Base-by-base conservation (phyloP, 2,797 vertebrate species). In the Alosa sapidissima region DNA sequence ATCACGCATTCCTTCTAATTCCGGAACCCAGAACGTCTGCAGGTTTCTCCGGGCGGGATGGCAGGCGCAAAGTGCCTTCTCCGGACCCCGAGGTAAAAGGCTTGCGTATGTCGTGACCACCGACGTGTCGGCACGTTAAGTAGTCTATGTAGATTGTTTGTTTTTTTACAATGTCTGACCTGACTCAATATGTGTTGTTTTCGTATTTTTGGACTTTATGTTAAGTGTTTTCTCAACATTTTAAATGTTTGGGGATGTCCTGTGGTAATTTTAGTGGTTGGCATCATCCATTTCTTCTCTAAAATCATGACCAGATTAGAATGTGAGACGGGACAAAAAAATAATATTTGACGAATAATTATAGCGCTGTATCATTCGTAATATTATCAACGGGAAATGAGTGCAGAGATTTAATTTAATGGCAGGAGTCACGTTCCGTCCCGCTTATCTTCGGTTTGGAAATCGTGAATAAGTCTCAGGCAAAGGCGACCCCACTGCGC, bases 11-110 rank as follows among this genome's bases (percentile, higher is more conserved):
- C 21, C n/a, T 8, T 8, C n/a, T 65, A 9, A 65, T 65, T 65
- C 24, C 60, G n/a, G 9, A 21, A 65, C 24, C 60, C 60, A 28
- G 60, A 24, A 8, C 60, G 60, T 10, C 60, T 11, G 60, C 60
- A 65, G 60, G 60, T 65, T 65, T 65, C 60, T 65, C 24, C 11
- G 60, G 48, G 24, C 48, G 72, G 84, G 55, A 87, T 87, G 87
- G 84, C 82, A 81, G 68, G 84, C 72, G 82, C 82, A 36, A 84
- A 84, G 81, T 60, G 81, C 58, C 81, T 85, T 54, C 83, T 81
- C 51, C 68, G 52, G 24, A 19, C 84, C 49, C 92, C 92, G 81
- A 93, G 95, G 95, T 96, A 93, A 91, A 92, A 88, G 3, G 19
- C 24, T 48, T 52, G 10, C 0, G 51, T 0, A 33, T 28, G 24